Percentiles rank a stretch among this genome's conserved stretches.
phyloP scores from a whole-genome alignment of 2,888 invertebrate species.

The Caenorhabditis sinica region DNA sequence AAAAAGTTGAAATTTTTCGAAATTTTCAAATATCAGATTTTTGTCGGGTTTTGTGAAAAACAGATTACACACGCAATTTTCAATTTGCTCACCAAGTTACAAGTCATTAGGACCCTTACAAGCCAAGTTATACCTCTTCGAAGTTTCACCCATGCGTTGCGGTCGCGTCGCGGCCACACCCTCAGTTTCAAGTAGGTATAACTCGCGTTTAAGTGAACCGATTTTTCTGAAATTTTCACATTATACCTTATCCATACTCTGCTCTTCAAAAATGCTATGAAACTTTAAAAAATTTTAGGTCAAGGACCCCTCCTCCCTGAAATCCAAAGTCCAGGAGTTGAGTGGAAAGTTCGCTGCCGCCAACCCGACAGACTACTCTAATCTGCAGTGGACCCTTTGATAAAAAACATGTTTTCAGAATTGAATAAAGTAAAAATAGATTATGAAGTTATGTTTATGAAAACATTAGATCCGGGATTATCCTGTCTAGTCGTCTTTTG shows the following conservation, averaged over 20 bases:
- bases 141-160: not conserved
- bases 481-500: too few relatives aligned
- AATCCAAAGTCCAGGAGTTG: not conserved
- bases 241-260: not conserved
- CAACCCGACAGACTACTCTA: slow-evolving; percentile 15
- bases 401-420: not conserved
- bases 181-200: not conserved
- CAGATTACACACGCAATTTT: too few relatives aligned
- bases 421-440: not conserved
- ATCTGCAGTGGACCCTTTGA: slow-evolving; percentile 24
- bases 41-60: not conserved
- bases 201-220: not conserved
- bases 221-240: not conserved
- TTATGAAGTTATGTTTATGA: not conserved
- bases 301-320: not conserved
- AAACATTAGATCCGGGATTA: too few relatives aligned
- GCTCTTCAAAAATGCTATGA: not conserved
- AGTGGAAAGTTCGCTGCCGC: slow-evolving; percentile 11
- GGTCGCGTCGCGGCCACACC: slow-evolving; percentile 18
- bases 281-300: not conserved
- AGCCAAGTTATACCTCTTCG: not conserved
- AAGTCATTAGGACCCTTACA: not conserved
- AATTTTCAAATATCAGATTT: not conserved
- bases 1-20: not conserved
- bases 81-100: not conserved